Conservation (phyloP, 1,140 invertebrate species). For the Ericerus pela region DNA sequence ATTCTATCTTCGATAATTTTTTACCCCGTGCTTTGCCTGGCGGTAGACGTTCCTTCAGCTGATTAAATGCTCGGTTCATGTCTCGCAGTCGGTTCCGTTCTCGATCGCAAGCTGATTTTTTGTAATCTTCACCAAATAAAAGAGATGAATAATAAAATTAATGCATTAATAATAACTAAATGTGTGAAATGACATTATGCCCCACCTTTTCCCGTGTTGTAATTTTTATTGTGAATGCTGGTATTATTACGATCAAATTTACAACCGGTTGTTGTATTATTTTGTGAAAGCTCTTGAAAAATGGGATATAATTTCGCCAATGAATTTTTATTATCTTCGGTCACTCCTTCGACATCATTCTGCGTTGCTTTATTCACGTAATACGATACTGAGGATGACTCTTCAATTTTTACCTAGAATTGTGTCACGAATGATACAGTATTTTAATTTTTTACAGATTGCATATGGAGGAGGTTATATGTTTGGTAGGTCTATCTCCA, state of each 20-base stretch:
- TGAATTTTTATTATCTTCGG: neutral
- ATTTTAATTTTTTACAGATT: too few relatives aligned
- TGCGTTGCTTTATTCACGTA: neutral
- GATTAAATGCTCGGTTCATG: slow-evolving; percentile 74
- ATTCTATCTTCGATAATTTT: slow-evolving; percentile 30
- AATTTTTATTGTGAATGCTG: neutral
- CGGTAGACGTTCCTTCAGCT: slow-evolving; percentile 58
- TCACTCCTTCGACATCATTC: neutral
- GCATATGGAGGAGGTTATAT: too few relatives aligned
- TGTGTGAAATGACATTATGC: neutral
- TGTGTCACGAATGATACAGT: too few relatives aligned
- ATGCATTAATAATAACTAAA: neutral
- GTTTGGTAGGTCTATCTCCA: too few relatives aligned
- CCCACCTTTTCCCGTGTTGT: neutral
- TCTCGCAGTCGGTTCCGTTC: slow-evolving; percentile 73
- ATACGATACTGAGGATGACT: neutral
- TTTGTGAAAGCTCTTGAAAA: neutral
- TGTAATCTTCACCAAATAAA: slow-evolving; percentile 47
- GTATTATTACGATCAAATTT: neutral
- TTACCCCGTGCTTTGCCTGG: slow-evolving; percentile 70
- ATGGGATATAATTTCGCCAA: neutral
- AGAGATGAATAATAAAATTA: too few relatives aligned
- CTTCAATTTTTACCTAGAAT: neutral
- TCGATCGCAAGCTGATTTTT: slow-evolving; percentile 68
- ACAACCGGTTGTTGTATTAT: neutral